phyloP scores from a whole-genome alignment of 2,797 vertebrate species.

The Eurystomus glaucurus region DNA sequence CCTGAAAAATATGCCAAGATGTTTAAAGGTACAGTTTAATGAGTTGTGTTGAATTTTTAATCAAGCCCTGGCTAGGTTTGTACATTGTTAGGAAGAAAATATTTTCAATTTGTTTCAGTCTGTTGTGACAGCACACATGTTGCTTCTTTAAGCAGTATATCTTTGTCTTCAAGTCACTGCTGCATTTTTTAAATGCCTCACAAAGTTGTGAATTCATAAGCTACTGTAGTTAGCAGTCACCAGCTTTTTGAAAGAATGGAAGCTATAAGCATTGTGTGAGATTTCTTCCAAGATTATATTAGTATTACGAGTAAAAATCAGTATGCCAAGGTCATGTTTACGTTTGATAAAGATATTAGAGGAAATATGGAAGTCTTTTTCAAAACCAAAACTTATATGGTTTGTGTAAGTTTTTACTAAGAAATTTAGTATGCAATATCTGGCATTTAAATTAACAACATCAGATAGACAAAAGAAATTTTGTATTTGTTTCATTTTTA shows the following conservation, averaged over 20 bases:
- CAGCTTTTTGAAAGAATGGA: conserved; percentile 53
- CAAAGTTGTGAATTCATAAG: conserved; percentile 4
- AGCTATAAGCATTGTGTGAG: conserved; percentile 23
- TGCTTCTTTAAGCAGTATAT: conserved; percentile 2
- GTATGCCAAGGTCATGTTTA: neutral
- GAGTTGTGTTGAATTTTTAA: neutral
- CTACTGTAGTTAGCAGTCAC: conserved; percentile 26
- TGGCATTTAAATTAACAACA: conserved; percentile 13
- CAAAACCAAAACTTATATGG: conserved; percentile 12
- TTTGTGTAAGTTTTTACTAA: conserved; percentile 35
- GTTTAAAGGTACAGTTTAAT: neutral
- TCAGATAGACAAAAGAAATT: neutral
- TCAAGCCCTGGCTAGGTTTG: neutral
- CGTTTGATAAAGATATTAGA: neutral
- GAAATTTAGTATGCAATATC: neutral
- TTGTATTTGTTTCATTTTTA: conserved; percentile 63
- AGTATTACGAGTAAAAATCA: conserved; percentile 60
- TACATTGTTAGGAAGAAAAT: conserved; percentile 22
- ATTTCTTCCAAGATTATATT: conserved; percentile 48
- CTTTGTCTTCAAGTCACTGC: conserved; percentile 12
- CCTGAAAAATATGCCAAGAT: neutral
- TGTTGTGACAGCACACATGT: conserved; percentile 14
- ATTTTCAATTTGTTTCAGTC: conserved; percentile 42
- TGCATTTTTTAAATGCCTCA: conserved; percentile 41
- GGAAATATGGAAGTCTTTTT: neutral